Evolutionary conservation across 2,113 vertebrate species (phyloP).

Genomic region (Notechis scutatus): DNA sequence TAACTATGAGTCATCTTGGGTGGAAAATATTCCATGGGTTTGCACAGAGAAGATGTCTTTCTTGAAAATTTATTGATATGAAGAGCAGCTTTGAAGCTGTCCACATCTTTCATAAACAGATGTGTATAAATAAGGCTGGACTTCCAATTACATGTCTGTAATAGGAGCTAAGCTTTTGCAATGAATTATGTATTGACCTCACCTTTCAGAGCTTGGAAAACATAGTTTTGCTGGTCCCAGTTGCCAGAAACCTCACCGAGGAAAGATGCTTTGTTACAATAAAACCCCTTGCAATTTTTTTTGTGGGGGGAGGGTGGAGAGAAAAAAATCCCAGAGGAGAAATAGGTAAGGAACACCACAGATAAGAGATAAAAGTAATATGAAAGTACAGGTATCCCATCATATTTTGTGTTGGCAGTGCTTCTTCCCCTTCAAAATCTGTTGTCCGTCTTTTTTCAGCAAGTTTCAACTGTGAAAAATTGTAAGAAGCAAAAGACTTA

Average conservation of each 20-base stretch:
- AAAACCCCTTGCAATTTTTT: neutral
- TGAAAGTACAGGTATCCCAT: constrained; percentile 21
- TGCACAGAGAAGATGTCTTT: neutral
- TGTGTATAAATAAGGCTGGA: neutral
- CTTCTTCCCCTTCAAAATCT: neutral
- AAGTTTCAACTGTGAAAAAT: constrained; percentile 8
- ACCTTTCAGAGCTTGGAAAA: neutral
- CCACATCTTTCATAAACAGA: neutral
- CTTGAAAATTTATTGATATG: neutral
- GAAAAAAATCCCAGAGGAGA: neutral
- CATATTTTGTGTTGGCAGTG: neutral
- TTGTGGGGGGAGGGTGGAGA: no score
- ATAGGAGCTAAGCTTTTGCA: neutral
- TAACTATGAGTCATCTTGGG: neutral
- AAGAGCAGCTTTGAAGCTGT: neutral
- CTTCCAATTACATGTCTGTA: neutral
- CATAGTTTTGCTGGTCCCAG: neutral
- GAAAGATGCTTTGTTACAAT: neutral
- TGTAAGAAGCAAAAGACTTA: neutral
- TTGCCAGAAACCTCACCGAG: neutral
- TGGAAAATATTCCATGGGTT: neutral
- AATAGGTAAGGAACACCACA: neutral
- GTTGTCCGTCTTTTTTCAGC: neutral
- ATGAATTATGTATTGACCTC: neutral
- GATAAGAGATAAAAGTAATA: constrained; percentile 3